Evolutionary conservation across 2,797 vertebrate species (phyloP).

Genomic region (Cyprinodon diabolis): DNA sequence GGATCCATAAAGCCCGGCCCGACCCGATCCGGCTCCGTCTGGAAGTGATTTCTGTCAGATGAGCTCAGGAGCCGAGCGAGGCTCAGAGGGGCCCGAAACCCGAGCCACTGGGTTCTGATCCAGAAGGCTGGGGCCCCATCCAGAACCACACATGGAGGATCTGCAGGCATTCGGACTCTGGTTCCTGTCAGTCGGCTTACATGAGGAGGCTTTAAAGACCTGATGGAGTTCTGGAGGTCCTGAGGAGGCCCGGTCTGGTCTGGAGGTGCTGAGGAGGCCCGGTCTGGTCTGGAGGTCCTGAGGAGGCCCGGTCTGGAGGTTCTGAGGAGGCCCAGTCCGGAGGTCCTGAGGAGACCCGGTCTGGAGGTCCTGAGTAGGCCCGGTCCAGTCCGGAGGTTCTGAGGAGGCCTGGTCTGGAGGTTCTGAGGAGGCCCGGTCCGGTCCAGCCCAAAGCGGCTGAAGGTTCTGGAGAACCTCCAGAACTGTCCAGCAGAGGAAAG

Average conservation of each 20-base stretch:
- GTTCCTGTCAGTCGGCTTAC: neutral
- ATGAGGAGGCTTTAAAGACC: neutral
- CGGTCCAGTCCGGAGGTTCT: neutral
- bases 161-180: neutral
- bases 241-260: too few species aligned
- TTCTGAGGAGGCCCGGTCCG: neutral
- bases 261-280: too few species aligned
- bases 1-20: conserved; percentile 5
- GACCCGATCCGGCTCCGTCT: neutral
- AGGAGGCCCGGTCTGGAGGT: too few species aligned
- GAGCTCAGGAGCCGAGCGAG: conserved; percentile 2
- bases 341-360: too few species aligned
- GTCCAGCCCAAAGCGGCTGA: too few species aligned
- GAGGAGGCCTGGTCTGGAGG: neutral
- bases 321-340: too few species aligned
- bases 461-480: too few species aligned
- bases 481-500: too few species aligned
- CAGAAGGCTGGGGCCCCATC: neutral
- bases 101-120: neutral
- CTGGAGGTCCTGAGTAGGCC: too few species aligned
- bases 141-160: neutral
- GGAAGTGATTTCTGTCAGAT: conserved; percentile 18
- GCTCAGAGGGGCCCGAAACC: neutral
- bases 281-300: too few species aligned
- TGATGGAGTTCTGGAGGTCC: neutral